Evolutionary conservation across 2,113 vertebrate genomes (phyloP), one percentile per base, ranked within the genome.

Genomic region (Rutilus rutilus): DNA sequence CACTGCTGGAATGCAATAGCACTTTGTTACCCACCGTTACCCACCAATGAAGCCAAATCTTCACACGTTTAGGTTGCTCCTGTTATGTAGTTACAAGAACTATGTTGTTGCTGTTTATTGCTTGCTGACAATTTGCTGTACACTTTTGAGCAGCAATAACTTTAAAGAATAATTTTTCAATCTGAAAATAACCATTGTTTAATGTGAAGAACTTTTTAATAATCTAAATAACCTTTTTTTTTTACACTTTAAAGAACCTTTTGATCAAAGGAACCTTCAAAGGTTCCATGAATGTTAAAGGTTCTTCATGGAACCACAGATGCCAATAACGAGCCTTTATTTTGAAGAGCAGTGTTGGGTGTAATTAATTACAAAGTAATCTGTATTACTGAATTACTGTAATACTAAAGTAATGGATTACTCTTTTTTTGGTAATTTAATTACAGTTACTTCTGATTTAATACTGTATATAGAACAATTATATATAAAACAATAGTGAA

Each of bases 1-100:
- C 91, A 88, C 93, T 94, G 90, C 90, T 92, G 94, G 94, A 95
- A 95, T 95, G 94, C 91, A 94, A 94, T 93, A 91, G 91, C 89
- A 76, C 91, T 92, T 87, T 86, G 23, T 62, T 89, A 88, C 87
- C 77, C 90, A 92, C 87, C 62, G 14, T 69, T 90, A 88, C 87
- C 77, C 90, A 91, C 87, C 65, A 82, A 74, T 42, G 75, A 45
- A 83, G 90, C 73, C 85, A 90, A 86, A 90, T 83, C 74, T 80
- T 57, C 77, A 69, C 84, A 73, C 50, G 25, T 59, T 73, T 42
- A 57, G 19, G 1, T 21, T 59, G 67, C 82, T 74, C 14, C 67
- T 59, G 27, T 71, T 57, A 71, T 57, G 6, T 9, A 36, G 67
- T n/a, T 50, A 19, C 59, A 23, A n/a, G 62, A 30, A 21, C 62